A percentile compares a stretch with the other conserved stretches of the same genome.
phyloP scores from a whole-genome alignment of 1,140 invertebrate genomes.

The Bombus superbus region DNA sequence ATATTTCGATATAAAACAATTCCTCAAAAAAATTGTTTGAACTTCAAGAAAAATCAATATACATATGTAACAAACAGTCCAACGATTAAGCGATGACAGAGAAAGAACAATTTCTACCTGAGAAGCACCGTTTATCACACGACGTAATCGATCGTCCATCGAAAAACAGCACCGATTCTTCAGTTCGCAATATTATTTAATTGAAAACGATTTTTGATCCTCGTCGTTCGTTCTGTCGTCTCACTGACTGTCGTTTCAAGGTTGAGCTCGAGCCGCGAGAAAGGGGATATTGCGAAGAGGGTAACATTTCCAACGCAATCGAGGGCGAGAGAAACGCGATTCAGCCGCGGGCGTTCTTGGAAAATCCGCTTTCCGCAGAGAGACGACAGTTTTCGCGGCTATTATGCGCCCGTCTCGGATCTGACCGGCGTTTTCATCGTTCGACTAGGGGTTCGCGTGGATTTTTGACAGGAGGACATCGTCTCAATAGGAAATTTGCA shows the following conservation, averaged over 20 bases:
- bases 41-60: too few species aligned
- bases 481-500: conserved; percentile 80
- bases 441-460: conserved; percentile 27
- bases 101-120: too few species aligned
- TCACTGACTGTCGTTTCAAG: background rate
- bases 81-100: too few species aligned
- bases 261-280: background rate
- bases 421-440: conserved; percentile 40
- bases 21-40: too few species aligned
- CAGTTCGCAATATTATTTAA: background rate
- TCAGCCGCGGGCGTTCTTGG: conserved; percentile 17
- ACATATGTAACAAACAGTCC: too few species aligned
- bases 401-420: conserved; percentile 11
- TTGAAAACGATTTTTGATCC: background rate
- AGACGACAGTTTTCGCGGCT: conserved; percentile 50
- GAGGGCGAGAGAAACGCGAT: background rate
- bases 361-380: conserved; percentile 60
- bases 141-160: background rate
- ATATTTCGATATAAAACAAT: too few species aligned
- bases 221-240: background rate
- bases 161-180: background rate
- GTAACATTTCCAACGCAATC: background rate
- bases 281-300: background rate
- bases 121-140: too few species aligned
- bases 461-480: conserved; percentile 61